These are phyloP conservation scores for Megastigmus dorsalis DNA, from an alignment of 2,888 invertebrate species.

Conservation along the genomic window DNA sequence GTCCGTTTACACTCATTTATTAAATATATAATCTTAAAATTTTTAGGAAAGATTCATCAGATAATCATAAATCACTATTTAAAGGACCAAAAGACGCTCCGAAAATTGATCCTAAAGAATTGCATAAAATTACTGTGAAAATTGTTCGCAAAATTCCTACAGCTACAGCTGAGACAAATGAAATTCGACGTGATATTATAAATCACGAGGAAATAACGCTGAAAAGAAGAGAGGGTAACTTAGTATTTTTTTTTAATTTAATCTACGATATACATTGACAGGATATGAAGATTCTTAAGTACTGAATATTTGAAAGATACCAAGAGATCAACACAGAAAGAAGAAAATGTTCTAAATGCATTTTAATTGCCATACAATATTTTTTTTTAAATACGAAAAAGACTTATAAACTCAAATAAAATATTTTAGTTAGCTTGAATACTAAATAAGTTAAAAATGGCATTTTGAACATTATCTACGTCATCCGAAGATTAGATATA, in stretches of 20 bases:
- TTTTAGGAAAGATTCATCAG: slow-evolving; percentile 17
- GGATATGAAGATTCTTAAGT: slow-evolving; percentile 1
- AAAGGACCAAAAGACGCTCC: slow-evolving; percentile 35
- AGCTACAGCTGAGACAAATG: slow-evolving; percentile 26
- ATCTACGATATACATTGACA: slow-evolving; percentile 11
- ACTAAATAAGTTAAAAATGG: not conserved
- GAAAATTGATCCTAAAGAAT: slow-evolving; percentile 20
- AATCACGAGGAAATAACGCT: slow-evolving; percentile 47
- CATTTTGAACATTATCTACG: too few species aligned
- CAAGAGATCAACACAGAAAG: not conserved
- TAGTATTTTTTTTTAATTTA: slow-evolving; percentile 27
- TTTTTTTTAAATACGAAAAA: not conserved
- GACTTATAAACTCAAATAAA: not conserved
- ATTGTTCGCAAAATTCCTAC: slow-evolving; percentile 42
- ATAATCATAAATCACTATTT: slow-evolving; percentile 23
- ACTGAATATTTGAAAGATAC: too few species aligned
- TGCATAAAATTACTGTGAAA: slow-evolving; percentile 36
- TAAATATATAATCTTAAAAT: too few species aligned
- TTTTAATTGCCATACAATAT: too few species aligned
- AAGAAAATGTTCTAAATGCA: not conserved
- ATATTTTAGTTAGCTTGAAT: not conserved
- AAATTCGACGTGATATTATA: slow-evolving; percentile 41
- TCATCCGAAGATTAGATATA: too few species aligned
- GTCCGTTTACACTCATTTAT: too few species aligned
- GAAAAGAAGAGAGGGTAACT: slow-evolving; percentile 50